These are phyloP conservation scores for Drosophila mimica DNA, from an alignment of 2,888 invertebrate genomes.

Conservation along the genomic window DNA sequence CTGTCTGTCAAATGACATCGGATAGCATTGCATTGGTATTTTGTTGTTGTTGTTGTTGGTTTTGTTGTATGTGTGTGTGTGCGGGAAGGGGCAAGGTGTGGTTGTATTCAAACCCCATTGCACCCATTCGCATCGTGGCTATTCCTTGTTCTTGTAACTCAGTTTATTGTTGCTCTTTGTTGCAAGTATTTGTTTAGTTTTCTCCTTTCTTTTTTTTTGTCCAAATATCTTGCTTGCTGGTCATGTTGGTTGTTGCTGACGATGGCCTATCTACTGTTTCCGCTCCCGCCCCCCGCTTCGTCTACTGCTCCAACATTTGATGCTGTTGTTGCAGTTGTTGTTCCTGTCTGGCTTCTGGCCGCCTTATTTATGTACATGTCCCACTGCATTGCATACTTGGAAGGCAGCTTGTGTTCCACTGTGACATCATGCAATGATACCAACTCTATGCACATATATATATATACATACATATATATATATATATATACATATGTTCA, in stretches of 20 bases:
- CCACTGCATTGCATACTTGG: conserved; percentile 62
- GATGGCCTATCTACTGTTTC: conserved; percentile 36
- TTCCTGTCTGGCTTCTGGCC: conserved; percentile 40
- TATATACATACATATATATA: neutral
- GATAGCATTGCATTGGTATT: conserved; percentile 28
- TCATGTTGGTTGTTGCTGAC: conserved; percentile 29
- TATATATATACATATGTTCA: neutral
- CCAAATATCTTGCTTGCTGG: conserved; percentile 37
- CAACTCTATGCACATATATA: neutral
- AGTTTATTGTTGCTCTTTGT: conserved; percentile 23
- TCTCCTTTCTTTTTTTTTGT: conserved; percentile 4
- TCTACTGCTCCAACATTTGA: conserved; percentile 4
- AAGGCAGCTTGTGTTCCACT: conserved; percentile 44
- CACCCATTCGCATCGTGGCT: neutral
- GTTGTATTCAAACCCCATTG: neutral
- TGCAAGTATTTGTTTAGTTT: conserved; percentile 39
- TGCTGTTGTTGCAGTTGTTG: conserved; percentile 16
- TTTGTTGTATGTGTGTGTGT: neutral
- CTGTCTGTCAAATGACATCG: conserved; percentile 48
- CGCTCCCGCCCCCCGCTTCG: neutral
- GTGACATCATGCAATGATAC: conserved; percentile 29
- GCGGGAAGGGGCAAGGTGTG: too few relatives aligned
- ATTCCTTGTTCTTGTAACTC: conserved; percentile 21
- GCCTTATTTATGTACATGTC: conserved; percentile 65
- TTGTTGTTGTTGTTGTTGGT: neutral